Conservation (phyloP, 2,113 vertebrate species). For the Acrocephalus arundinaceus region DNA sequence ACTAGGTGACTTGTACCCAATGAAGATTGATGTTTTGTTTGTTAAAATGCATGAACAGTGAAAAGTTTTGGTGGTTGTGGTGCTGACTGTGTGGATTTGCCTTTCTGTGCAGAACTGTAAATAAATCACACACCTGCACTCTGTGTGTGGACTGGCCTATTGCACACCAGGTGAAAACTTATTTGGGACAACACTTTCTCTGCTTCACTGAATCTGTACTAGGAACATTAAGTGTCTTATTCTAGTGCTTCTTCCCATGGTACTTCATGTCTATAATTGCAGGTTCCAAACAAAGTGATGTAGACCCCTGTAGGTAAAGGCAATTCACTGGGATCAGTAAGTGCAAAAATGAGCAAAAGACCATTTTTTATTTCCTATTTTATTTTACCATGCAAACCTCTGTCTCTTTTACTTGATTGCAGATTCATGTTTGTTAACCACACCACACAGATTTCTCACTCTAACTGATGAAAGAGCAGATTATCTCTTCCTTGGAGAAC, state of each 20-base stretch:
- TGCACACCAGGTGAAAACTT: neutral
- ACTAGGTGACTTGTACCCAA: neutral
- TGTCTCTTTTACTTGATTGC: neutral
- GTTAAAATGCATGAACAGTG: neutral
- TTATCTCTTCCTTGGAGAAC: neutral
- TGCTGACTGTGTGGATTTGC: neutral
- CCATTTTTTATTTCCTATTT: neutral
- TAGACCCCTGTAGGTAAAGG: neutral
- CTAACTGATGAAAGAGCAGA: neutral
- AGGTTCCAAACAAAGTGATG: neutral
- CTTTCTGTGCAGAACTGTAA: neutral
- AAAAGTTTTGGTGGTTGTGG: neutral
- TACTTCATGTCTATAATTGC: neutral
- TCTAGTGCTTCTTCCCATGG: neutral
- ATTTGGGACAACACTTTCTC: neutral
- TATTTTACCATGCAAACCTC: neutral
- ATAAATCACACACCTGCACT: neutral
- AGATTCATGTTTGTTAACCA: neutral
- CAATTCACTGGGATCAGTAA: neutral
- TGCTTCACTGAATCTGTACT: neutral
- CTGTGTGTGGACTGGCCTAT: neutral
- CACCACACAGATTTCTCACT: neutral
- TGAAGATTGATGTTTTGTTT: neutral
- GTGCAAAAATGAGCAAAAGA: neutral
- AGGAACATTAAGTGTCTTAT: neutral